Base-by-base conservation (phyloP, 2,113 vertebrate genomes). In the Steatornis caripensis region DNA sequence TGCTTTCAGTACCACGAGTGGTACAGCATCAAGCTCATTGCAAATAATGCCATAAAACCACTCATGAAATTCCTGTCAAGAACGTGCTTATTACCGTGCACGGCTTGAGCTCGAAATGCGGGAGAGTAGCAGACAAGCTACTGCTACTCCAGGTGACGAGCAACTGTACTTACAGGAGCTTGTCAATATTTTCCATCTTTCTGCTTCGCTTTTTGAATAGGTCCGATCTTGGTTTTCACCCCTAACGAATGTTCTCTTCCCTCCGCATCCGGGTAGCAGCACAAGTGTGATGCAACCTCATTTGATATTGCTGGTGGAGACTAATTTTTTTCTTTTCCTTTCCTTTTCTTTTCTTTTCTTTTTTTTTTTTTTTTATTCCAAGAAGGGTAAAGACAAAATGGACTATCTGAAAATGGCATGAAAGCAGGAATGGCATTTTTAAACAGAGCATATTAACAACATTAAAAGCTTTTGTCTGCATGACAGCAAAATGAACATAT, bases 401-500 rank as follows among this genome's bases (percentile, higher is more conserved):
- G 97, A 97, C 97, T 98, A 98, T 98, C 97, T 97, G 96, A 97
- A 98, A 98, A 97, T 97, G 98, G 97, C 96, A 98, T 98, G 98
- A 98, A 98, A 98, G 97, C 98, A 98, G 97, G 98, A 98, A 98
- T 97, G 97, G 97, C 98, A 98, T 98, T 98, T 98, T 98, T 98
- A 98, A 98, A 98, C 97, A 98, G 98, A 97, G 97, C 97, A 98
- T 98, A 98, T 98, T 98, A 98, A 98, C 98, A 97, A 98, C 98
- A 98, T 98, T 98, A 98, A 98, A 98, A 98, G 98, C 98, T 98
- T 98, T 98, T 98, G 98, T 98, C 98, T 98, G 97, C 97, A 76
- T 98, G 98, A 98, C 98, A 98, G 98, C 97, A 98, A 98, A 98
- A 98, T 98, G 98, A 98, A 98, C 98, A 98, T 99, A 99, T 98